Percentiles rank a stretch among this genome's conserved stretches.
Evolutionary conservation across 1,140 invertebrate genomes (phyloP).

Genomic region (Babylonia areolata): DNA sequence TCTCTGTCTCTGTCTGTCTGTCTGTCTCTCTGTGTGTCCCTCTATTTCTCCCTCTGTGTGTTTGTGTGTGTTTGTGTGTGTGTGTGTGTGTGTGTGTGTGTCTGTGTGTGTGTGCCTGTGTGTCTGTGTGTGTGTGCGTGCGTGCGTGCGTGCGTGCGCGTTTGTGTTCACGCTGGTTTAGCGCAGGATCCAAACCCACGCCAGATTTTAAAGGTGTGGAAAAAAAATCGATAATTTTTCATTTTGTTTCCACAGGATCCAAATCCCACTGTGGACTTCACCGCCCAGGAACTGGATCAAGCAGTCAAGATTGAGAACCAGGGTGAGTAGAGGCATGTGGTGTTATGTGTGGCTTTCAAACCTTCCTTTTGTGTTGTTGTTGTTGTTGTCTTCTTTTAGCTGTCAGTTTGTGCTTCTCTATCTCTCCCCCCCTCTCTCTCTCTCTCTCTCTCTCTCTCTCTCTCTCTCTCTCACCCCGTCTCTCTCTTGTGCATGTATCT

Average conservation of each 20-base stretch:
- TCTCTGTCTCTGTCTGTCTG: no score
- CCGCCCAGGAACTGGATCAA: background rate
- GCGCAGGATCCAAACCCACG: no score
- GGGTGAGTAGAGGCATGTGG: background rate
- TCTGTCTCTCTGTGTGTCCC: background rate
- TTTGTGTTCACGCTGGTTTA: no score
- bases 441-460: background rate
- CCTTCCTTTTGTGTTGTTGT: no score
- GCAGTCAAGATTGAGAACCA: conserved; percentile 17
- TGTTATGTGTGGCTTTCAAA: no score
- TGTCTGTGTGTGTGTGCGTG: background rate
- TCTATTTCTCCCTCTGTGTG: background rate
- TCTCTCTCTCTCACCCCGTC: no score
- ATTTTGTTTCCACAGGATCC: background rate
- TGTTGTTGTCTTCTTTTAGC: background rate
- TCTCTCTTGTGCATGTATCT: no score
- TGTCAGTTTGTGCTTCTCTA: background rate
- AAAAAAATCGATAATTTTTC: no score
- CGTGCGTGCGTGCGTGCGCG: background rate
- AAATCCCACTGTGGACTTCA: background rate
- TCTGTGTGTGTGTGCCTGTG: background rate
- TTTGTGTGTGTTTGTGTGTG: background rate
- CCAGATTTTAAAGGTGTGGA: no score
- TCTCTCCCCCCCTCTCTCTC: background rate
- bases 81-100: background rate